Evolutionary conservation across 2,797 vertebrate species (phyloP), one percentile per base, ranked within the genome.

Genomic region (Etheostoma perlongum): DNA sequence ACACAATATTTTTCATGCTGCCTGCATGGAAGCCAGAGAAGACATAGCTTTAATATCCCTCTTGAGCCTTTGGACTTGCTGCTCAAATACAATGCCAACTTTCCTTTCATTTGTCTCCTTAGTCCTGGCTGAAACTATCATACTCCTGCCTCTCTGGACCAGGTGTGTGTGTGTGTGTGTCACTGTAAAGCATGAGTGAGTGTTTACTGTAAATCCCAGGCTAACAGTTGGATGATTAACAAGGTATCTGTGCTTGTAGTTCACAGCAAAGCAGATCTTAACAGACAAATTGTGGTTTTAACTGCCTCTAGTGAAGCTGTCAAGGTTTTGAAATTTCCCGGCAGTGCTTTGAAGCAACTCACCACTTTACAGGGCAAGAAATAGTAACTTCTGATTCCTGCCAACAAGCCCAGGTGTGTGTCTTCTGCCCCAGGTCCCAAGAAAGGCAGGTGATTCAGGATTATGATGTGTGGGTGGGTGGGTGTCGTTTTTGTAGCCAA

Each of bases 41-140:
- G 27, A 72, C 6, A 0, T 15, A 54, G 25, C 51, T 47, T 33
- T 69, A 59, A 67, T 42, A 52, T 72, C 21, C 54, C 48, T 63
- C 23, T 27, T 8, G 15, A 77, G 72, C 40, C 30, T 47, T 72
- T 74, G 64, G 72, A 66, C 75, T n/a, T 30, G n/a, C 18, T 67
- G 58, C 44, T 8, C 46, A 9, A 25, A 19, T 5, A 23, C 13
- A 3, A 54, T 0, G 52, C 72, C 78, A 85, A 72, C 65, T 85
- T 77, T 87, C 79, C 79, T 66, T 68, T 76, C 53, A 87, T 87
- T 83, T 81, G 65, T 88, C 74, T 88, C 60, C 42, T 75, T 16
- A 14, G 49, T 46, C 21, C 49, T 61, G 74, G 62, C 67, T 66
- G 3, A 72, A 53, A 18, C 49, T 13, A 18, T 51, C 62, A 42